Base-by-base conservation (phyloP, 2,113 vertebrate species). In the Microtus oregoni region DNA sequence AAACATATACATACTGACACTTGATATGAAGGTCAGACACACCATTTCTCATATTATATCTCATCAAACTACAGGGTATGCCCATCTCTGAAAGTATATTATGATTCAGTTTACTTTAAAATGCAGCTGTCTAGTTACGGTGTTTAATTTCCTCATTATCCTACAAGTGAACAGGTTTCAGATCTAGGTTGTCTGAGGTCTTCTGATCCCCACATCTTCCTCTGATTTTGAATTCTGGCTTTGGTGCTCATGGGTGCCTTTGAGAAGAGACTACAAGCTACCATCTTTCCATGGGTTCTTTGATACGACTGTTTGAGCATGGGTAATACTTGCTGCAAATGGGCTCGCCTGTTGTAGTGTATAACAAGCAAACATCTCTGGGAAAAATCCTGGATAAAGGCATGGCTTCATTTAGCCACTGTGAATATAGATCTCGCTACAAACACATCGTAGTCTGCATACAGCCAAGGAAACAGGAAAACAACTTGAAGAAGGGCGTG, bases 391-490 rank as follows among this genome's bases (percentile, higher is more conserved):
- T 19, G 19, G 24, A 32, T 5, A 7, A 5, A 41, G 22, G 30
- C 20, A 67, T 7, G 38, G 76, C 20, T 77, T 63, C 30, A 11
- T 0, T 38, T 28, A 1, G 7, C 32, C 32, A 3, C 73, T 20
- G 12, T 44, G 89, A 52, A 55, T 65, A 8, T 2, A 1, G 13
- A 15, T 4, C n/a, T 47, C 24, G 15, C 2, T 38, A 67, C 11
- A 47, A 30, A 72, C 0, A 3, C 85, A 12, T 32, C 1, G 1
- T 15, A 35, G 15, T 32, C 63, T 3, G 44, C 7, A 7, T 1
- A 47, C 12, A 50, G 3, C 7, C 3, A 20, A 89, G 88, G 15
- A 7, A n/a, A 50, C 2, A 19, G 15, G 10, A 61, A 4, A 63
- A 28, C 1, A 22, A 24, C 2, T 2, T 38, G 26, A 72, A 67